A percentile compares a stretch with the other conserved stretches of the same genome.
These are phyloP conservation scores for Cacoxenus indagator DNA, from an alignment of 2,888 invertebrate genomes.

Conservation along the genomic window DNA sequence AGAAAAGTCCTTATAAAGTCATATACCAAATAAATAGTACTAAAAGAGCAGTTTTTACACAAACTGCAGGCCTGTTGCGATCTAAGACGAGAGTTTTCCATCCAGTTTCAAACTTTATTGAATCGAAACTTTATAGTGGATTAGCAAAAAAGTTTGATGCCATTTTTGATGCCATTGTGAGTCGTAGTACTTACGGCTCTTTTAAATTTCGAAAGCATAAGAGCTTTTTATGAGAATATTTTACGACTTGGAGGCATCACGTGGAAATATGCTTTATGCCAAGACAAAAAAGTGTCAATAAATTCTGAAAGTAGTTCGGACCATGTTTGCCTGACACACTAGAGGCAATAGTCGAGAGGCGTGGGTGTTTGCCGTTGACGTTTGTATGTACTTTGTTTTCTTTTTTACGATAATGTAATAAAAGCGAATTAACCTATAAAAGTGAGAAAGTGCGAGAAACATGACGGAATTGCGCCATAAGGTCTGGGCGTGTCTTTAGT, in stretches of 20 bases:
- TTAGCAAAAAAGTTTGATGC: neutral
- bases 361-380: neutral
- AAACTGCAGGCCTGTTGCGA: no score
- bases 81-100: no score
- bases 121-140: neutral
- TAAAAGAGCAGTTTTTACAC: no score
- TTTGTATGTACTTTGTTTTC: conserved; percentile 30
- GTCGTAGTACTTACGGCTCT: neutral
- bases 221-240: conserved; percentile 45
- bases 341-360: neutral
- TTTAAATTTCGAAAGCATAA: conserved; percentile 3
- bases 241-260: conserved; percentile 43
- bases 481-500: conserved; percentile 58
- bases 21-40: no score
- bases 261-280: conserved; percentile 37
- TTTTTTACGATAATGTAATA: conserved; percentile 67
- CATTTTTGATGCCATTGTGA: neutral
- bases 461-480: conserved; percentile 61
- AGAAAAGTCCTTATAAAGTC: no score
- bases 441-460: conserved; percentile 58
- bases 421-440: conserved; percentile 69
- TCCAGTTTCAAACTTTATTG: neutral
- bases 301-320: conserved; percentile 36
- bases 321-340: neutral
- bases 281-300: conserved; percentile 25